Evolutionary conservation across 2,797 vertebrate species (phyloP).

Genomic region (Falco novaeseelandiae): DNA sequence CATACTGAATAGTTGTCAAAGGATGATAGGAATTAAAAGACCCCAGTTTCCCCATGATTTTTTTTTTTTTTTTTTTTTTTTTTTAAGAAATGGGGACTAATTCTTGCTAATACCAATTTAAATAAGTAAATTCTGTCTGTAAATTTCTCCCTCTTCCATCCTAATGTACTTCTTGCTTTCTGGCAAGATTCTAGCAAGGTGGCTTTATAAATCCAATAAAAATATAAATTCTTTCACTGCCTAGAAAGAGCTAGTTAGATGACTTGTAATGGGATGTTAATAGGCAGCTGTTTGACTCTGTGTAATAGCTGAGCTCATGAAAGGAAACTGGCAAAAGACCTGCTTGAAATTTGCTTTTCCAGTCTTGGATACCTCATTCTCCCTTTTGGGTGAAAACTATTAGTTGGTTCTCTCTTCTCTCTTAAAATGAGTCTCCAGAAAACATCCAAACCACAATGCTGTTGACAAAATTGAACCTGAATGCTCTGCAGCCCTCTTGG

Average conservation of each 20-base stretch:
- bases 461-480: not conserved
- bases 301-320: not conserved
- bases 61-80: not conserved
- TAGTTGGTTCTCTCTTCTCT: not conserved
- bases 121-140: not conserved
- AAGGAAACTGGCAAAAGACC: not conserved
- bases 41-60: not conserved
- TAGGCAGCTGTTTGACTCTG: not conserved
- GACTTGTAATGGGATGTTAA: not conserved
- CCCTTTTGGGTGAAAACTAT: not conserved
- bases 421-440: not conserved
- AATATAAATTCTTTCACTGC: not conserved
- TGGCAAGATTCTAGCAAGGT: not conserved
- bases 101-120: not conserved
- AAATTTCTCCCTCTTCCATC: not conserved
- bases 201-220: not conserved
- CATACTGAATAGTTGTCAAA: not conserved
- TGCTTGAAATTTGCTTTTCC: not conserved
- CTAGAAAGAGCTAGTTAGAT: not conserved
- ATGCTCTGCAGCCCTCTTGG: not conserved
- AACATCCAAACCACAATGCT: not conserved
- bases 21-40: not conserved
- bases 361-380: not conserved
- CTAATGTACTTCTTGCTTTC: not conserved
- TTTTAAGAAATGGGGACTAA: not conserved